phyloP scores from a whole-genome alignment of 1,140 invertebrate genomes.

The Lasaia peninsularis region DNA sequence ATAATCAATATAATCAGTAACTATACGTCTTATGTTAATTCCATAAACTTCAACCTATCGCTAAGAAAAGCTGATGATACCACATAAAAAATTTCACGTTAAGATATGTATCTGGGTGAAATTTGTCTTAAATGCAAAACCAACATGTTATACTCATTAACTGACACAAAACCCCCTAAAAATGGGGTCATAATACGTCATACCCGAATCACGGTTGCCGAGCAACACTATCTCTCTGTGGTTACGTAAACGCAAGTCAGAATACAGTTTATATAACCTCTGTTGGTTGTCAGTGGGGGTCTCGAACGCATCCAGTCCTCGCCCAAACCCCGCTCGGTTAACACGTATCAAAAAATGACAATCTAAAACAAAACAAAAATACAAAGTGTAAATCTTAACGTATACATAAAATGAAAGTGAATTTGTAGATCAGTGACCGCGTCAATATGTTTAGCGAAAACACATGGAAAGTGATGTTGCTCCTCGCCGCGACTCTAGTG shows the following conservation, averaged over 20 bases:
- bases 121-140: too few relatives aligned
- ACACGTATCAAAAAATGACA: conserved; percentile 36
- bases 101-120: too few relatives aligned
- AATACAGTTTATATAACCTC: conserved; percentile 53
- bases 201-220: conserved; percentile 34
- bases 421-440: conserved; percentile 59
- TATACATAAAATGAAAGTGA: conserved; percentile 64
- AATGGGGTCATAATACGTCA: conserved; percentile 23
- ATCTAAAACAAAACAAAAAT: conserved; percentile 24
- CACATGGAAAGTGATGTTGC: conserved; percentile 69
- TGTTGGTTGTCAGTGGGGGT: conserved; percentile 34
- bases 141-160: neutral
- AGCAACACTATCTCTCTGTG: conserved; percentile 36
- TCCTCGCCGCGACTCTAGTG: conserved; percentile 50
- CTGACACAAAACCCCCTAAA: conserved; percentile 5
- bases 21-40: too few relatives aligned
- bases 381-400: conserved; percentile 25
- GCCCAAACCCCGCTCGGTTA: conserved; percentile 26
- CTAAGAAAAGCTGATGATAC: too few relatives aligned
- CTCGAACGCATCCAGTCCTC: conserved; percentile 36
- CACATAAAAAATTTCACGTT: too few relatives aligned
- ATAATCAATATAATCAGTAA: too few relatives aligned
- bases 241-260: conserved; percentile 49
- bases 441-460: conserved; percentile 68
- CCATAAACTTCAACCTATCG: too few relatives aligned